Conservation (phyloP, 1,140 invertebrate genomes). For the Idris sp. region DNA sequence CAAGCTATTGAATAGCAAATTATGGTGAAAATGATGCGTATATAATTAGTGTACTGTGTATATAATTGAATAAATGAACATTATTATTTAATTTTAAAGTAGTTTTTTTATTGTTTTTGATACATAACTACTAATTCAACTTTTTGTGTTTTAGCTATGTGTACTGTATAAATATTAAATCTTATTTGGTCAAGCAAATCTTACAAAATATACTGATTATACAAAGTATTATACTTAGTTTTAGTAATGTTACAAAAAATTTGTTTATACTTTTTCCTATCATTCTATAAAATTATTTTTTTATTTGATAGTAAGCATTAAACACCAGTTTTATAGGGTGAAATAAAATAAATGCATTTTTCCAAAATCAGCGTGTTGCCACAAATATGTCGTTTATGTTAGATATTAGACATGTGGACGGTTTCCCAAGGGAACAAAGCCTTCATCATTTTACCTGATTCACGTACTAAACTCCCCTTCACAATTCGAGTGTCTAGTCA, state of each 20-base stretch:
- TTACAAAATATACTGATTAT: no score
- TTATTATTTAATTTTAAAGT: constrained; percentile 4
- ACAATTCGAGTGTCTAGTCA: constrained; percentile 44
- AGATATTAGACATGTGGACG: constrained; percentile 75
- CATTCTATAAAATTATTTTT: neutral
- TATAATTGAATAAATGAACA: constrained; percentile 13
- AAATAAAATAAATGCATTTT: constrained; percentile 20
- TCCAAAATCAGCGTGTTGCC: constrained; percentile 55
- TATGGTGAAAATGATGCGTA: neutral
- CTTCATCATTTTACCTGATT: constrained; percentile 68
- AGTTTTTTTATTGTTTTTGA: no score
- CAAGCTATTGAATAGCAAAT: neutral
- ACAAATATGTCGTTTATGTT: constrained; percentile 69
- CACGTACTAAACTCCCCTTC: constrained; percentile 55
- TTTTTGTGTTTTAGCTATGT: no score
- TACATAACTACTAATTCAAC: no score
- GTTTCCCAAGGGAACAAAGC: constrained; percentile 76
- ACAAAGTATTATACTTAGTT: no score
- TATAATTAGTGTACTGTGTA: constrained; percentile 10
- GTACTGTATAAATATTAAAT: no score
- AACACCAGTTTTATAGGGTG: constrained; percentile 5
- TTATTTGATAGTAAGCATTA: constrained; percentile 4
- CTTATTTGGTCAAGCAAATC: no score
- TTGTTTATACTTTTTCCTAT: no score
- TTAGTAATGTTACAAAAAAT: neutral